phyloP scores from a whole-genome alignment of 2,797 vertebrate genomes.

The Protosalanx chinensis region DNA sequence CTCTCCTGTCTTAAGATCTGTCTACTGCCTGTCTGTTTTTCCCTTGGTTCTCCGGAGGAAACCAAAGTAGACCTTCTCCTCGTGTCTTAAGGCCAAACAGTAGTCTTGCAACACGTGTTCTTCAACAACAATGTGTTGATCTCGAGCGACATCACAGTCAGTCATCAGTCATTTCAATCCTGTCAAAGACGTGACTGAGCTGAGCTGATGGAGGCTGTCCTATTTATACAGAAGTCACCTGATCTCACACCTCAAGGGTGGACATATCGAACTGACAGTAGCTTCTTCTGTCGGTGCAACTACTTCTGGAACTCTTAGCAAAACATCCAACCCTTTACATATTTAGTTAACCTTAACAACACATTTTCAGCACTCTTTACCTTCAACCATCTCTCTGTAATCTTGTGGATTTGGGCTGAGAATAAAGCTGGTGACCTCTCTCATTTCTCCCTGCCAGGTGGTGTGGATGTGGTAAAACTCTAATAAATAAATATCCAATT shows the following conservation, averaged over 20 bases:
- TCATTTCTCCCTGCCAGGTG: conserved; percentile 26
- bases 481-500: conserved; percentile 67
- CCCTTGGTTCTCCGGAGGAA: neutral
- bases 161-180: conserved; percentile 14
- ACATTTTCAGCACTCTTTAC: neutral
- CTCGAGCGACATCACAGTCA: conserved; percentile 10
- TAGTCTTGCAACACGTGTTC: conserved; percentile 1
- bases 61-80: neutral
- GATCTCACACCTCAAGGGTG: conserved; percentile 4
- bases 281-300: neutral
- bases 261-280: conserved; percentile 3
- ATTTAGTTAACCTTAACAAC: neutral
- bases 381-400: neutral
- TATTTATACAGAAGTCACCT: conserved; percentile 15
- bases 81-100: conserved; percentile 1
- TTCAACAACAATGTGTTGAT: conserved; percentile 5
- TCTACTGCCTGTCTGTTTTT: neutral
- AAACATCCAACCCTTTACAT: neutral
- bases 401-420: neutral
- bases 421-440: conserved; percentile 1
- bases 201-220: conserved; percentile 3
- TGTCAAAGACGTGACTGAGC: conserved; percentile 6
- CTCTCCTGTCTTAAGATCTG: neutral
- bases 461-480: conserved; percentile 58
- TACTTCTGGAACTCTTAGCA: neutral